phyloP scores from a whole-genome alignment of 2,113 vertebrate species.

The Dromas ardeola region DNA sequence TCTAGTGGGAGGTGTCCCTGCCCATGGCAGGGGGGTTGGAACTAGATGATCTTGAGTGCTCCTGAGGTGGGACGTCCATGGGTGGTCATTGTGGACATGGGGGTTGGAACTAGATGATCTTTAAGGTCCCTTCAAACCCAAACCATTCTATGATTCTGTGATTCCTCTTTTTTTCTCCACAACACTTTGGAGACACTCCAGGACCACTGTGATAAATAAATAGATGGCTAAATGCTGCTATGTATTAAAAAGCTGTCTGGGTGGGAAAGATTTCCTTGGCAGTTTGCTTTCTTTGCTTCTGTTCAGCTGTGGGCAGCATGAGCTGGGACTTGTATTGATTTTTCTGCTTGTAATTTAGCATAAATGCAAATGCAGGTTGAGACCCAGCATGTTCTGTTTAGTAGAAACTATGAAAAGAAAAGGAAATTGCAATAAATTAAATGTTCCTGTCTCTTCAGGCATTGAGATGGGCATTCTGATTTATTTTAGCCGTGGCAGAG shows the following conservation, averaged over 20 bases:
- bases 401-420: slow-evolving; percentile 60
- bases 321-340: slow-evolving; percentile 13
- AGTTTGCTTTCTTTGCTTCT: neutral
- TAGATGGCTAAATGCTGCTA: neutral
- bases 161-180: neutral
- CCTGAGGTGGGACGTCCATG: too few relatives aligned
- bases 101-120: too few relatives aligned
- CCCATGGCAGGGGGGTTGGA: too few relatives aligned
- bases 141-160: too few relatives aligned
- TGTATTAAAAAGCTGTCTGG: neutral
- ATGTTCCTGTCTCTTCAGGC: slow-evolving; percentile 66
- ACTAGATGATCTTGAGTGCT: too few relatives aligned
- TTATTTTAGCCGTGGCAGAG: slow-evolving; percentile 52
- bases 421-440: slow-evolving; percentile 74
- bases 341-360: slow-evolving; percentile 41
- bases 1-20: too few relatives aligned
- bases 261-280: neutral
- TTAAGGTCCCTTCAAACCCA: too few relatives aligned
- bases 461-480: slow-evolving; percentile 64
- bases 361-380: slow-evolving; percentile 71
- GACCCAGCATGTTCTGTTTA: slow-evolving; percentile 70
- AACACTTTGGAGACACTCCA: neutral
- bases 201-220: neutral
- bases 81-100: too few relatives aligned
- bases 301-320: neutral